Conservation (phyloP, 2,797 vertebrate genomes). For the Leptoclinus maculatus region DNA sequence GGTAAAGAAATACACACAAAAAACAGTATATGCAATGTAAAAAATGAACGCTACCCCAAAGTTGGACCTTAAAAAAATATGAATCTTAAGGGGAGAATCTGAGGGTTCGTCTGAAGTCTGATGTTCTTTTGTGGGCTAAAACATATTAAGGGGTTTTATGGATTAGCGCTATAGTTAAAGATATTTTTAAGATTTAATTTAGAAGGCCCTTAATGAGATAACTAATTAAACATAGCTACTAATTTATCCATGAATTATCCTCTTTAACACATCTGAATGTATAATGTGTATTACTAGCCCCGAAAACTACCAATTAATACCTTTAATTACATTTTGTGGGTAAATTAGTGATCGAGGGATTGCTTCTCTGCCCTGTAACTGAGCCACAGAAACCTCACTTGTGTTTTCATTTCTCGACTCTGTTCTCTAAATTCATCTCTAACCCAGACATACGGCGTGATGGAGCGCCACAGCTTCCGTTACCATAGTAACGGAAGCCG, state of each 20-base stretch:
- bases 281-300: neutral
- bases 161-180: too few relatives aligned
- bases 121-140: neutral
- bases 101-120: rapidly evolving
- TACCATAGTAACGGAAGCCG: constrained; percentile 33
- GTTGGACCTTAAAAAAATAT: neutral
- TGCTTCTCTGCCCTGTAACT: neutral
- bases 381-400: neutral
- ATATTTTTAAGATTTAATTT: too few relatives aligned
- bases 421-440: neutral
- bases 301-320: neutral
- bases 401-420: neutral
- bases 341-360: neutral
- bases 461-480: constrained; percentile 11
- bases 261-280: neutral
- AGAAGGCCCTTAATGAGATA: neutral
- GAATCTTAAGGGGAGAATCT: neutral
- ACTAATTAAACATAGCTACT: neutral
- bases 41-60: neutral
- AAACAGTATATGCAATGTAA: neutral
- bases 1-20: too few relatives aligned
- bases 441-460: neutral
- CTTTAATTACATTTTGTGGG: neutral
- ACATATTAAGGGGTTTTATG: neutral
- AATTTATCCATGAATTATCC: neutral